Evolutionary conservation across 2,888 invertebrate species (phyloP).

Genomic region (Orgyia antiqua): DNA sequence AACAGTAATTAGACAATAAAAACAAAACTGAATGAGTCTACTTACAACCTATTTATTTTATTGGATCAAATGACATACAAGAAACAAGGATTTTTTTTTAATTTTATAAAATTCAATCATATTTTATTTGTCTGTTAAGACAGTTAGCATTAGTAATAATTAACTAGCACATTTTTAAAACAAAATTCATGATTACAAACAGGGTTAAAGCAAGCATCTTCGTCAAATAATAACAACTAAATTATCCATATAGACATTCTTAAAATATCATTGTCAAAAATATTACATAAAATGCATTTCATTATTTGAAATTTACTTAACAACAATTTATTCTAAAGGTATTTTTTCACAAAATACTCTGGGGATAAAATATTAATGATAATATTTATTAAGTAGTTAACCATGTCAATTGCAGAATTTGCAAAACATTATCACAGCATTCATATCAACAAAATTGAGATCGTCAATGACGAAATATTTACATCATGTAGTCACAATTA

Average conservation of each 20-base stretch:
- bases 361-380: constrained; percentile 39
- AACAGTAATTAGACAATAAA: too few species aligned
- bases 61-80: neutral
- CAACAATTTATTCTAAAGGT: constrained; percentile 34
- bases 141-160: constrained; percentile 25
- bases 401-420: constrained; percentile 40
- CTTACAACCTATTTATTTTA: neutral
- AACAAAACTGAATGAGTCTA: neutral
- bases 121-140: constrained; percentile 28
- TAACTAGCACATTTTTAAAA: constrained; percentile 41
- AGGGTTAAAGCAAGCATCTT: constrained; percentile 45
- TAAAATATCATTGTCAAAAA: constrained; percentile 33
- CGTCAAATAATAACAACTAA: constrained; percentile 20
- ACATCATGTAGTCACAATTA: constrained; percentile 35
- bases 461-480: constrained; percentile 53
- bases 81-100: constrained; percentile 16
- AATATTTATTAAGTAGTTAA: constrained; percentile 34
- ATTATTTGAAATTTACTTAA: constrained; percentile 36
- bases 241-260: constrained; percentile 25
- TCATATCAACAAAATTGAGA: constrained; percentile 59
- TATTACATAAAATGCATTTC: constrained; percentile 46
- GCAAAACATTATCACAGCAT: constrained; percentile 67
- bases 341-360: constrained; percentile 38
- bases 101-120: too few species aligned
- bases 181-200: constrained; percentile 45